Evolutionary conservation across 1,140 invertebrate species (phyloP).

Genomic region (Apolygus lucorum): DNA sequence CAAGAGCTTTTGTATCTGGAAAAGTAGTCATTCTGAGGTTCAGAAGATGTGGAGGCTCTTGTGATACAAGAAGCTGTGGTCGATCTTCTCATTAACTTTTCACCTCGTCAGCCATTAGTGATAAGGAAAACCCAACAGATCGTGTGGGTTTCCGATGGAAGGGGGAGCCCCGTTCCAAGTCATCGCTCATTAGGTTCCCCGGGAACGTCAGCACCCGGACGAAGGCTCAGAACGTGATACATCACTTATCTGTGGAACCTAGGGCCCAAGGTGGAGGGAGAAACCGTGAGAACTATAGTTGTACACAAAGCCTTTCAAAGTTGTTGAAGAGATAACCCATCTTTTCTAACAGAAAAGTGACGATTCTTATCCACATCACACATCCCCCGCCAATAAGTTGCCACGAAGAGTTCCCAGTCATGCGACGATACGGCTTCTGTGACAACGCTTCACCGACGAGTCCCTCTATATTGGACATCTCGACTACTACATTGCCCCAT

Average conservation of each 20-base stretch:
- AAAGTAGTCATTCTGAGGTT: too few relatives aligned
- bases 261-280: not conserved
- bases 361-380: slow-evolving; percentile 2
- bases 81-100: slow-evolving; percentile 9
- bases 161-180: not conserved
- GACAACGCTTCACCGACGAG: too few relatives aligned
- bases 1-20: too few relatives aligned
- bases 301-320: slow-evolving; percentile 9
- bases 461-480: too few relatives aligned
- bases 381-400: too few relatives aligned
- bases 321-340: not conserved
- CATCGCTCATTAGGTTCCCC: slow-evolving; percentile 12
- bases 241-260: slow-evolving; percentile 6
- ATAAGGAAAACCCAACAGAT: not conserved
- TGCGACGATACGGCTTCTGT: too few relatives aligned
- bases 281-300: slow-evolving; percentile 2
- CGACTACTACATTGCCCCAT: too few relatives aligned
- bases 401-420: too few relatives aligned
- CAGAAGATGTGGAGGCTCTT: too few relatives aligned
- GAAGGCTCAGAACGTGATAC: slow-evolving; percentile 4
- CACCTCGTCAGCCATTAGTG: slow-evolving; percentile 6
- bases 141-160: not conserved
- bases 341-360: not conserved
- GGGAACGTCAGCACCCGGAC: slow-evolving; percentile 8
- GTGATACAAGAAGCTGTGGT: too few relatives aligned